Base-by-base conservation (phyloP, 2,113 vertebrate genomes). In the Heloderma charlesbogerti region DNA sequence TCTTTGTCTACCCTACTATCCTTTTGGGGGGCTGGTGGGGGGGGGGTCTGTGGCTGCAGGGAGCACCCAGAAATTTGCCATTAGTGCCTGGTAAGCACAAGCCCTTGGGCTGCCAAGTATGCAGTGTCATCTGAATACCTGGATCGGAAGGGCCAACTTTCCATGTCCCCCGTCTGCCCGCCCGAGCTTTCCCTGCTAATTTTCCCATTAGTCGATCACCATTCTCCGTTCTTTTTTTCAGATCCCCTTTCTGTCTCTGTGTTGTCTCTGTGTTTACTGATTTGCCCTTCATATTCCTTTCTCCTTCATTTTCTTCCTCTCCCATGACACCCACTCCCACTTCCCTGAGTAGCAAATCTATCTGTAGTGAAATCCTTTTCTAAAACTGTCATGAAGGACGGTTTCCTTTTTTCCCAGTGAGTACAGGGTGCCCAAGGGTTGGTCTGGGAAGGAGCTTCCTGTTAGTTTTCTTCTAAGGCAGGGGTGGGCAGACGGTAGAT, bases 51-150 rank as follows among this genome's bases (percentile, higher is more conserved):
- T 96, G 94, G 94, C 96, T 96, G 94, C 95, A 94, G 94, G 94
- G 89, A 96, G 96, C 96, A 96, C 96, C 95, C 95, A 96, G 95
- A 96, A 97, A 97, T 88, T 93, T 95, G 96, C 96, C 96, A 96
- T 96, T 95, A 92, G 94, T 94, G 93, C 93, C 94, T 92, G 91
- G 92, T 90, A 93, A 96, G 88, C 94, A 91, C 87, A 94, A 94
- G 94, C 92, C 90, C 93, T 88, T 87, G 6, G 96, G 93, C 96
- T 95, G 92, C 95, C 94, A 94, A 96, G 94, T 92, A 77, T 95
- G 94, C 92, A 87, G 93, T 92, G 90, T 94, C 0, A 40, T 94
- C 91, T 89, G 29, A 67, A 89, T 87, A 86, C 84, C 90, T 88
- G 93, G 92, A 94, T 93, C 85, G 92, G 94, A 94, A 95, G 95